Evolutionary conservation across 2,113 vertebrate genomes (phyloP), one percentile per base, ranked within the genome.

Genomic region (Zosterops hypoxanthus): DNA sequence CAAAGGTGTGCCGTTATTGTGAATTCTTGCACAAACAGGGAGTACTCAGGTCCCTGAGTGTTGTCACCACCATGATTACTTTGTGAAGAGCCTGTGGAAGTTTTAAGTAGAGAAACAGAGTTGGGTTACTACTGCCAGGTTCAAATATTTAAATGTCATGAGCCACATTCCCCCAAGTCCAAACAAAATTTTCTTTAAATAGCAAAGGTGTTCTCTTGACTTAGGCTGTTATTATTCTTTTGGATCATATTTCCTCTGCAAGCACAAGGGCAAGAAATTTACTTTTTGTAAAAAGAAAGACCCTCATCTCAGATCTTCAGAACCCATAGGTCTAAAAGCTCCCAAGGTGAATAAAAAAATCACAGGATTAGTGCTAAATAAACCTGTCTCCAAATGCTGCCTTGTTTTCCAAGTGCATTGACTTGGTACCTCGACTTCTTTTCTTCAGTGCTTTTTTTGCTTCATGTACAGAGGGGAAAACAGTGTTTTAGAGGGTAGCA

Each of bases 181-280:
- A 89, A 93, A 47, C 7, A 93, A 92, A 49, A 8, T 61, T 69
- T 85, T 69, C n/a, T 94, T 88, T 72, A 77, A 86, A 90, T 26
- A 80, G 59, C 8, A 86, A 61, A 61, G 8, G 4, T n/a, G 8
- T 13, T 52, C 44, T 56, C 65, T 81, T 81, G 77, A 73, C 23
- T 73, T 82, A n/a, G 39, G 19, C 11, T 9, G 1, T 60, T 82
- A 9, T 34, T 90, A 39, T 29, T 85, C 33, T 26, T 76, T 69
- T 60, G 22, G 39, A 69, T 80, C 12, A 16, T 23, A 64, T 68
- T 71, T 92, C 41, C 17, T 61, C 56, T 75, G 42, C 56, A 86
- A 88, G 29, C 18, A 53, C 22, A 70, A 77, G 26, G 39, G 21
- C 42, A 81, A 84, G 42, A 83, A 77, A 73, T 26, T 47, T 42